These are phyloP conservation scores for Botia kubotai DNA, from an alignment of 2,797 vertebrate genomes.

Conservation along the genomic window DNA sequence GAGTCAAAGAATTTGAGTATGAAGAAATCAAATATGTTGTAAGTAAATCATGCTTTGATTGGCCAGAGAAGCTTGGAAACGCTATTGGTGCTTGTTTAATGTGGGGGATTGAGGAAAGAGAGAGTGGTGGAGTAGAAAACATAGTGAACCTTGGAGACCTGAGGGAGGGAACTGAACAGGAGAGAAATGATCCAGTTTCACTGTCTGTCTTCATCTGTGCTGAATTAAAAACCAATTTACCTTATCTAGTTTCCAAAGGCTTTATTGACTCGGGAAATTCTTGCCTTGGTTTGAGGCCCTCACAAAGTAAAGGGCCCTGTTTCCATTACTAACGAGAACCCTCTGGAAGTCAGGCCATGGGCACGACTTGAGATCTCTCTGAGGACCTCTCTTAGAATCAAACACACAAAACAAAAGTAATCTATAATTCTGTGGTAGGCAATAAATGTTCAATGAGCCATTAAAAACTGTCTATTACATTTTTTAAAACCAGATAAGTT, in stretches of 20 bases:
- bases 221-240: constrained; percentile 69
- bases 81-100: constrained; percentile 10
- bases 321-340: constrained; percentile 74
- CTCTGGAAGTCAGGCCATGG: constrained; percentile 61
- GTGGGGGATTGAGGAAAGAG: neutral
- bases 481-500: neutral
- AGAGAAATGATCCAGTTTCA: constrained; percentile 61
- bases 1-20: neutral
- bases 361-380: constrained; percentile 15
- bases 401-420: constrained; percentile 20
- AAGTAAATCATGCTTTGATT: neutral
- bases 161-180: constrained; percentile 30
- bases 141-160: constrained; percentile 29
- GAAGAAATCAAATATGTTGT: neutral
- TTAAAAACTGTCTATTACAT: neutral
- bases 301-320: constrained; percentile 61
- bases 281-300: constrained; percentile 62
- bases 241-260: constrained; percentile 62
- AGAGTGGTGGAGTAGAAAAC: neutral
- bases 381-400: neutral
- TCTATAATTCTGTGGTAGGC: neutral
- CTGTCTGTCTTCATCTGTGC: constrained; percentile 72
- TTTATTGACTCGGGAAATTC: constrained; percentile 72
- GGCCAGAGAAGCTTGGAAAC: neutral
- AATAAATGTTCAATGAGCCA: neutral